Evolutionary conservation across 1,140 invertebrate genomes (phyloP).

Genomic region (Drosophila novamexicana): DNA sequence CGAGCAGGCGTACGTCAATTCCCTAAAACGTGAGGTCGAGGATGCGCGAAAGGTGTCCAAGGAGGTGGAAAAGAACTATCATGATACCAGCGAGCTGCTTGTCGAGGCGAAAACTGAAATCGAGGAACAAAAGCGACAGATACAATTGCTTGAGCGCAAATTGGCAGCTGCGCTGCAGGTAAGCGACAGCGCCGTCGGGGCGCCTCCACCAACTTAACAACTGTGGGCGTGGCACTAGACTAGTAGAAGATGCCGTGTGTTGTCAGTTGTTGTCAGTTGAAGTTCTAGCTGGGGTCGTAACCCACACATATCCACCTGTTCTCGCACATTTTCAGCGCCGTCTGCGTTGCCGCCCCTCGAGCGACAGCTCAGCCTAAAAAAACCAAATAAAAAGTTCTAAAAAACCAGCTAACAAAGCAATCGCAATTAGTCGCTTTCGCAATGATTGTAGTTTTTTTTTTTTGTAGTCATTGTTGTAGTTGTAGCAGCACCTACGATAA

Average conservation of each 20-base stretch:
- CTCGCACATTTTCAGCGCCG: slow-evolving; percentile 69
- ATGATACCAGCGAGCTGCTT: slow-evolving; percentile 89
- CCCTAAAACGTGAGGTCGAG: slow-evolving; percentile 90
- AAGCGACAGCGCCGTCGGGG: slow-evolving; percentile 48
- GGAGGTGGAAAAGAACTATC: slow-evolving; percentile 91
- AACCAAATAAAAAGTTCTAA: slow-evolving; percentile 23
- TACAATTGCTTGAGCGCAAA: slow-evolving; percentile 90
- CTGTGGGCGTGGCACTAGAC: not conserved
- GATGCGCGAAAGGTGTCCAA: slow-evolving; percentile 91
- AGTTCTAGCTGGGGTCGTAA: slow-evolving; percentile 22
- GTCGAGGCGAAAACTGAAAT: slow-evolving; percentile 90
- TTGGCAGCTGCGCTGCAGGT: slow-evolving; percentile 87
- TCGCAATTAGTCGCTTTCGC: slow-evolving; percentile 58
- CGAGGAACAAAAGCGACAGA: slow-evolving; percentile 91
- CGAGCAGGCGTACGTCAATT: slow-evolving; percentile 87
- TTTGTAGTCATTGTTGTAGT: slow-evolving; percentile 13
- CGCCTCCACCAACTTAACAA: too few species aligned
- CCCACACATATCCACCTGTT: slow-evolving; percentile 35
- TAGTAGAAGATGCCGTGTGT: slow-evolving; percentile 51
- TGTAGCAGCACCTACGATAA: slow-evolving; percentile 14
- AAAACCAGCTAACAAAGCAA: slow-evolving; percentile 56
- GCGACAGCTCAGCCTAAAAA: slow-evolving; percentile 49
- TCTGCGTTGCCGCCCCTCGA: slow-evolving; percentile 40
- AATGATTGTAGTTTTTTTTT: slow-evolving; percentile 29
- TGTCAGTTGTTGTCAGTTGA: slow-evolving; percentile 55